phyloP scores from a whole-genome alignment of 2,888 invertebrate species.

The Lasioglossum zephyrum region DNA sequence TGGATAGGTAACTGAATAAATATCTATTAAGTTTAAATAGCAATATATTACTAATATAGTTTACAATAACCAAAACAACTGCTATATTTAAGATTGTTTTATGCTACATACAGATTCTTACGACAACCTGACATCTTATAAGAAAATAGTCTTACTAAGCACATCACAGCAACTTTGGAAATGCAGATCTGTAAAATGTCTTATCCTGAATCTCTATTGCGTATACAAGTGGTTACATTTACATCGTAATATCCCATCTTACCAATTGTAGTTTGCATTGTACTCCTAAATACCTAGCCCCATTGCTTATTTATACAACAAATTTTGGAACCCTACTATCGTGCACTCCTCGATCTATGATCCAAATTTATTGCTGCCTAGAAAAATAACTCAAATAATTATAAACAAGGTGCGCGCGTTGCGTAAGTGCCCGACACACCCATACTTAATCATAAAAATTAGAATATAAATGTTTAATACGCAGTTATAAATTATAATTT shows the following conservation, averaged over 20 bases:
- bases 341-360: slow-evolving; percentile 42
- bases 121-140: slow-evolving; percentile 70
- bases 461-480: slow-evolving; percentile 29
- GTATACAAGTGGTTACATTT: slow-evolving; percentile 65
- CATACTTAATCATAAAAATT: slow-evolving; percentile 12
- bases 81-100: slow-evolving; percentile 67
- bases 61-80: slow-evolving; percentile 75
- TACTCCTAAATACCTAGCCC: slow-evolving; percentile 49
- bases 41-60: slow-evolving; percentile 75
- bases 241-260: slow-evolving; percentile 43
- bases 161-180: slow-evolving; percentile 79
- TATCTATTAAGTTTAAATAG: slow-evolving; percentile 63
- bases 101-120: slow-evolving; percentile 68
- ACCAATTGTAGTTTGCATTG: slow-evolving; percentile 49
- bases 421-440: not conserved
- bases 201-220: slow-evolving; percentile 66
- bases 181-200: slow-evolving; percentile 76
- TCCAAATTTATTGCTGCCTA: slow-evolving; percentile 52
- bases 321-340: slow-evolving; percentile 56
- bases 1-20: slow-evolving; percentile 58
- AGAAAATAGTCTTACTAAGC: slow-evolving; percentile 78
- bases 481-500: slow-evolving; percentile 27
- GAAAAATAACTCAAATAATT: slow-evolving; percentile 39
- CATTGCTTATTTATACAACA: slow-evolving; percentile 46
- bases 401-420: not conserved